These are phyloP conservation scores for Melanotaenia duboulayi DNA, from an alignment of 2,113 vertebrate genomes.

Conservation along the genomic window DNA sequence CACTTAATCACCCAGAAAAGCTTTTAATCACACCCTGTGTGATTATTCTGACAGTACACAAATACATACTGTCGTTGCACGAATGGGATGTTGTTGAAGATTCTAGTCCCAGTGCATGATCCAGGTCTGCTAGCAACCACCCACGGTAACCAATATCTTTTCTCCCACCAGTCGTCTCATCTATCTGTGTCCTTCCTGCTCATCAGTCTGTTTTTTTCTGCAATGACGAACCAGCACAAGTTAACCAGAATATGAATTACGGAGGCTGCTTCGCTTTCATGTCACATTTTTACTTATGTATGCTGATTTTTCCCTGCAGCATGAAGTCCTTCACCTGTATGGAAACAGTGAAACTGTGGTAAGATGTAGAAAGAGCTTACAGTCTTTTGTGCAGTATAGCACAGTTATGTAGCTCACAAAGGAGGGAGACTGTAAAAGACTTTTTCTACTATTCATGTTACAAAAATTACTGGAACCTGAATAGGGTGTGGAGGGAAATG, in stretches of 20 bases:
- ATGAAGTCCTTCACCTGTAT: background rate
- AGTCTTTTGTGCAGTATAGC: background rate
- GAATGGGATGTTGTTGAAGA: constrained; percentile 43
- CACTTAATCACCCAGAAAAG: constrained; percentile 3
- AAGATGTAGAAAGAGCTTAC: background rate
- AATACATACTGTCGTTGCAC: constrained; percentile 6
- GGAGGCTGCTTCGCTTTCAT: constrained; percentile 3
- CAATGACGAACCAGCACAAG: background rate
- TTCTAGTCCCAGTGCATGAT: constrained; percentile 20
- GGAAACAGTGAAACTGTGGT: background rate
- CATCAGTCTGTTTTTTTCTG: background rate
- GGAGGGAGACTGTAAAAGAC: too few relatives aligned
- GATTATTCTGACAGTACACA: constrained; percentile 12
- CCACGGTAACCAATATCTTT: background rate
- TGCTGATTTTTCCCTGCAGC: too few relatives aligned
- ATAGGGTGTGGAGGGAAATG: too few relatives aligned
- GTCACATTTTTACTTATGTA: background rate
- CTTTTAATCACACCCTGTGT: constrained; percentile 15
- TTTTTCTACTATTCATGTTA: too few relatives aligned
- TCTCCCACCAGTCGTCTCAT: background rate
- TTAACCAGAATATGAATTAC: constrained; percentile 10
- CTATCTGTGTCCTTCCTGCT: background rate
- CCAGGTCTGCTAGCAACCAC: constrained; percentile 13
- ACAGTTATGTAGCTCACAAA: background rate
- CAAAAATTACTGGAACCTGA: too few relatives aligned